phyloP scores from a whole-genome alignment of 2,113 vertebrate genomes.

The Coreoperca whiteheadi region DNA sequence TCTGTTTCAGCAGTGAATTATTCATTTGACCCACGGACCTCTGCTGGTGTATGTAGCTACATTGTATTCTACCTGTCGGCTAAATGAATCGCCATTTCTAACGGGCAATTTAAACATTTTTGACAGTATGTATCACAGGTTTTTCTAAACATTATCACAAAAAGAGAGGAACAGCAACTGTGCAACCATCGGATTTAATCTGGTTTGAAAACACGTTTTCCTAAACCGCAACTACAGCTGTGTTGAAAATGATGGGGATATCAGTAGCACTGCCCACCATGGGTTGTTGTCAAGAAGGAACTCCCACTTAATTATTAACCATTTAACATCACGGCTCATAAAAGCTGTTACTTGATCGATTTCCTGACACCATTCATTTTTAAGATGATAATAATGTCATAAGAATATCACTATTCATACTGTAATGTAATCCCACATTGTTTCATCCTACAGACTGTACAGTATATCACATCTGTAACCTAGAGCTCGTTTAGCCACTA shows the following conservation, averaged over 20 bases:
- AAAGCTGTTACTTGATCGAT: constrained; percentile 84
- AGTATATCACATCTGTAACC: neutral
- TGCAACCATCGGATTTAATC: neutral
- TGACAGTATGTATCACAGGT: neutral
- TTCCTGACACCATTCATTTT: constrained; percentile 24
- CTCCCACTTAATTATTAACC: constrained; percentile 86
- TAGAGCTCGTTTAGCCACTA: neutral
- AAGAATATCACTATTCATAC: constrained; percentile 86
- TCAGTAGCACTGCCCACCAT: neutral
- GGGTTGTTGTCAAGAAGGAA: neutral
- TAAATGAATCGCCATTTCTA: neutral
- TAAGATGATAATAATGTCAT: constrained; percentile 28
- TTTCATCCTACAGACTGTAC: constrained; percentile 79
- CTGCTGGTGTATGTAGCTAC: constrained; percentile 19
- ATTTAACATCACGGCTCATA: constrained; percentile 89
- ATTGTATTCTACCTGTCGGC: neutral
- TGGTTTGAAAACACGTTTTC: neutral
- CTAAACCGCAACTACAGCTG: neutral
- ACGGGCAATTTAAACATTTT: neutral
- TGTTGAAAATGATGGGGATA: neutral
- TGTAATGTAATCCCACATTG: constrained; percentile 83
- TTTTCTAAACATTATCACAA: neutral
- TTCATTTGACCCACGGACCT: constrained; percentile 23
- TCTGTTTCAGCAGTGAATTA: constrained; percentile 45
- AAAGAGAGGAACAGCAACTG: neutral